A percentile compares a stretch with the other conserved stretches of the same genome.
Evolutionary conservation across 2,888 invertebrate species (phyloP).

Genomic region (Tuberolachnus salignus): DNA sequence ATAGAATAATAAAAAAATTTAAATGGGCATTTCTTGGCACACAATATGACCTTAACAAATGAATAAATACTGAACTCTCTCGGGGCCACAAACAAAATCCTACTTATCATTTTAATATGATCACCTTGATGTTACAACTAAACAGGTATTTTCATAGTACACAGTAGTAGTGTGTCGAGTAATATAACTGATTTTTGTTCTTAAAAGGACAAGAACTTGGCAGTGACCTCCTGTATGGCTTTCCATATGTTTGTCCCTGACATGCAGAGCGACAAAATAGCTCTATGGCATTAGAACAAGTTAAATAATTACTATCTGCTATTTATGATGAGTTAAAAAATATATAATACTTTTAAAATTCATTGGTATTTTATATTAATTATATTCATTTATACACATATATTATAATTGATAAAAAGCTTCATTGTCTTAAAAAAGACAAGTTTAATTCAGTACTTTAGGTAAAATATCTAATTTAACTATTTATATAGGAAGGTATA

Average conservation of each 20-base stretch:
- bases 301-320: neutral
- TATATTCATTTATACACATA: neutral
- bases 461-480: neutral
- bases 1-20: conserved; percentile 24
- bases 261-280: conserved; percentile 11
- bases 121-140: conserved; percentile 52
- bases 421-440: neutral
- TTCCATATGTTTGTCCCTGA: conserved; percentile 46
- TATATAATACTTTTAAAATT: neutral
- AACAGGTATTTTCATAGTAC: conserved; percentile 43
- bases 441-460: neutral
- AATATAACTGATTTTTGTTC: conserved; percentile 45
- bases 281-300: neutral
- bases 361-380: neutral
- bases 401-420: too few relatives aligned
- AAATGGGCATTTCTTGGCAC: conserved; percentile 21
- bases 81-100: conserved; percentile 45
- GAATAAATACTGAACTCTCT: conserved; percentile 47
- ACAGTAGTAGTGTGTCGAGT: conserved; percentile 20
- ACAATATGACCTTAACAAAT: conserved; percentile 34
- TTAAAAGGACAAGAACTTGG: conserved; percentile 55
- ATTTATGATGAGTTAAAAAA: neutral
- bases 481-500: too few relatives aligned
- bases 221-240: conserved; percentile 45
- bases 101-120: conserved; percentile 50